Evolutionary conservation across 2,113 vertebrate species (phyloP), one percentile per base, ranked within the genome.

Genomic region (Menidia beryllina): DNA sequence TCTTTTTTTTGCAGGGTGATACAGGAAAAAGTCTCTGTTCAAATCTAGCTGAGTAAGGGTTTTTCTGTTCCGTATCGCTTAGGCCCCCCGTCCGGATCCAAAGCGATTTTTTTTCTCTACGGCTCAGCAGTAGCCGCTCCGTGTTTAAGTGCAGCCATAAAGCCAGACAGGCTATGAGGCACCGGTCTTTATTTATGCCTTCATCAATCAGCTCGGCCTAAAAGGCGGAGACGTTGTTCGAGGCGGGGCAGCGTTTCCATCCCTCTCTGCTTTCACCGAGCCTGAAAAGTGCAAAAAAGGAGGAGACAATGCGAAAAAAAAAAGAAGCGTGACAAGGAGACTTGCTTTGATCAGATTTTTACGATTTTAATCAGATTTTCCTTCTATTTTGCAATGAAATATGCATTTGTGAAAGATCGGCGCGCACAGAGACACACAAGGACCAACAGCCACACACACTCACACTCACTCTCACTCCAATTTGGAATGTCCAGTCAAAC

Each of bases 131-230:
- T 24, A 30, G 34, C 54, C 26, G 7, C 53, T 49, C 21, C 48
- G 34, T 54, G 62, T 74, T 78, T 81, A 55, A 67, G 57, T 59
- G 69, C 60, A 61, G 71, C 78, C 15, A 55, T 70, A 65, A 82
- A 83, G 59, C 20, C 69, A 67, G 80, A 59, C 68, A 27, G 80
- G 84, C 51, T 7, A n/a, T n/a, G 55, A 72, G 81, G 80, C 77
- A 19, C 2, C 19, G 53, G 67, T 66, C 63, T 53, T n/a, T 53
- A 82, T 87, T 88, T 83, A 90, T 72, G 77, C 76, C 61, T 64
- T 78, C 77, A 87, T 89, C 72, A 80, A 83, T 81, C 61, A 75
- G 64, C 63, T 52, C 2, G 27, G 4, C 50, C 66, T 52, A 23
- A 67, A 63, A 79, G 76, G 62, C 23, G 3, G 41, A 76, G 69